Base-by-base conservation (phyloP, 1,140 invertebrate genomes). In the Protaetia brevitarsis region DNA sequence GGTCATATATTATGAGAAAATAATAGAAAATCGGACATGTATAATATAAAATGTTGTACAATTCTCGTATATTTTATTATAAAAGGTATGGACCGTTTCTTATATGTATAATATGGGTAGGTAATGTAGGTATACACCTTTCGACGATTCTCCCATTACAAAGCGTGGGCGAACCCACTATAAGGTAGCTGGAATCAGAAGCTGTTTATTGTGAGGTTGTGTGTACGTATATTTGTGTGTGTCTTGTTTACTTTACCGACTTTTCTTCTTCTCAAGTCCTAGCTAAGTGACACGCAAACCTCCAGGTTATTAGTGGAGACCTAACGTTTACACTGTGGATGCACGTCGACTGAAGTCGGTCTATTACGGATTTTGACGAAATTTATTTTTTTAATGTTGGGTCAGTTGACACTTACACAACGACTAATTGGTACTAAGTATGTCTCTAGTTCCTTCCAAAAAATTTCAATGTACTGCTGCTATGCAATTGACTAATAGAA, bases 191-290 rank as follows among this genome's bases (percentile, higher is more conserved):
- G 57, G 57, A 59, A 31, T 31, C 57, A 59, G 57, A 59, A 59
- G 57, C 57, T 59, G 57, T 59, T 59, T 59, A 59, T 31, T 59
- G 26, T 59, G 26, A 59, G 19, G 21, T 51, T 51, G 41, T 51
- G 41, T 51, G 41, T 51, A 51, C 26, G 41, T 51, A 51, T 51
- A 19, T 51, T 51, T 51, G 41, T 51, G 19, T 51, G 41, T 13
- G 41, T 7, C 41, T 31, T 59, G 57, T 59, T 59, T 59, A 59
- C 57, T 51, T 31, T 59, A 59, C 57, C 57, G 57, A 29, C 57
- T 59, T 59, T 51, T 51, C 41, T 31, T 59, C 57, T 59, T 59
- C 57, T 59, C 57, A 31, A 59, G 57, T 59, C 57, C 26, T 59
- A 28, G 26, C 57, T 59, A 59, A 59, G 57, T 59, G 57, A 28